Base-by-base conservation (phyloP, 2,113 vertebrate species). In the Aegypius monachus region DNA sequence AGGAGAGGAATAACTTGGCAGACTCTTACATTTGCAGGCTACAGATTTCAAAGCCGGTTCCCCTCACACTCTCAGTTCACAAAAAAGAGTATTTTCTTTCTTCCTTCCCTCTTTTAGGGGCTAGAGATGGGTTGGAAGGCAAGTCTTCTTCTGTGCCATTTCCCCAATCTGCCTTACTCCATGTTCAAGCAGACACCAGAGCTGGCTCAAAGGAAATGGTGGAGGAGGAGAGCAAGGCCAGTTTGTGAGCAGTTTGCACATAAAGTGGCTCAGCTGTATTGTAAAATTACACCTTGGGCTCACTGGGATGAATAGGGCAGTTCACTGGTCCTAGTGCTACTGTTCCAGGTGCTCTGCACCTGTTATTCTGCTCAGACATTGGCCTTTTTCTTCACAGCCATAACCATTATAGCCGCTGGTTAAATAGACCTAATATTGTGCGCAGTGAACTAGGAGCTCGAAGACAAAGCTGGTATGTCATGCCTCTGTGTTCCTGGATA, bases 301-400 rank as follows among this genome's bases (percentile, higher is more conserved):
- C 40, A 6, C 11, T 43, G 52, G 43, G 55, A 93, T 96, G 88
- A 95, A 95, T 68, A 53, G 63, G n/a, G 62, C 67, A 86, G 70
- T 93, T 96, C 85, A 88, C 36, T 80, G 62, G 36, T 42, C 66
- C 9, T 55, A 34, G 23, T 38, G 78, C 62, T 94, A 65, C 85
- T 62, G n/a, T 45, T 87, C 86, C 95, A 94, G 89, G 81, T 97
- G 95, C 53, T 86, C 34, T 80, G 93, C 90, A 96, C 92, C 92
- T 96, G 87, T 61, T 90, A 22, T 6, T 88, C 45, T 88, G 19
- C 53, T 73, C 79, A 95, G 74, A 96, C 71, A 95, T 36, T 82
- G 66, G 40, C 66, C 66, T 65, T 95, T 95, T 94, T 94, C 89
- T 91, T 91, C 5, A 8, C 52, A 74, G 59, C 17, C 42, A 6